These are phyloP conservation scores for Corvus hawaiiensis DNA, from an alignment of 2,113 vertebrate species.

Conservation along the genomic window DNA sequence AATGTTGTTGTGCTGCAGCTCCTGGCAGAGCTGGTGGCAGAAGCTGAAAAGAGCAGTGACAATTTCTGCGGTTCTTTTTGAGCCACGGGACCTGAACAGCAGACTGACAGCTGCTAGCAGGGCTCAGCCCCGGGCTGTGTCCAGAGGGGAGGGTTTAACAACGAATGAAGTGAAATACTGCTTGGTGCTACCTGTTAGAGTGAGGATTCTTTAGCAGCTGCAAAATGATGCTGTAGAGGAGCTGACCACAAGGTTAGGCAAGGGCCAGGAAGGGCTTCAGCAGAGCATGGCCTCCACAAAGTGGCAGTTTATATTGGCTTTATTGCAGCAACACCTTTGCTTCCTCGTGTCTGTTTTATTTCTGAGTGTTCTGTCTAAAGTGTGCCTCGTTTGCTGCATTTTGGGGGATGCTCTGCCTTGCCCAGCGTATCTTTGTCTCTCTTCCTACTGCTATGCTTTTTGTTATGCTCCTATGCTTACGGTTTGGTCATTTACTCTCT, in stretches of 20 bases:
- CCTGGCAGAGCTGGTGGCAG: neutral
- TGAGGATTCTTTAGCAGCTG: neutral
- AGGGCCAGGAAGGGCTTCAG: neutral
- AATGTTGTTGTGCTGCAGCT: neutral
- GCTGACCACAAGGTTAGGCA: neutral
- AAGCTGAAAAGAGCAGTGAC: neutral
- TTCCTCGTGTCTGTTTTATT: neutral
- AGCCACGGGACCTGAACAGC: neutral
- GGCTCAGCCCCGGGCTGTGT: neutral
- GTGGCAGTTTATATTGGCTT: neutral
- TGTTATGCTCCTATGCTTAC: neutral
- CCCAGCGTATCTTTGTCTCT: neutral
- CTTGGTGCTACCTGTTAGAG: neutral
- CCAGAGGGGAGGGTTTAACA: neutral
- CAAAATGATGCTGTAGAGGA: neutral
- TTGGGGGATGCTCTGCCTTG: neutral
- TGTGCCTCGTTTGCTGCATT: rapidly evolving
- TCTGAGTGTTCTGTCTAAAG: neutral
- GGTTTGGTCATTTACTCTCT: neutral
- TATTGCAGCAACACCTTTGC: neutral
- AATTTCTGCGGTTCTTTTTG: neutral
- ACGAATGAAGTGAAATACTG: too few relatives aligned
- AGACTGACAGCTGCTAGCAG: neutral
- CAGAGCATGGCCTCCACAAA: neutral
- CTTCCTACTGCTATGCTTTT: rapidly evolving